Base-by-base conservation (phyloP, 1,140 invertebrate genomes). In the Drosophila bipectinata region DNA sequence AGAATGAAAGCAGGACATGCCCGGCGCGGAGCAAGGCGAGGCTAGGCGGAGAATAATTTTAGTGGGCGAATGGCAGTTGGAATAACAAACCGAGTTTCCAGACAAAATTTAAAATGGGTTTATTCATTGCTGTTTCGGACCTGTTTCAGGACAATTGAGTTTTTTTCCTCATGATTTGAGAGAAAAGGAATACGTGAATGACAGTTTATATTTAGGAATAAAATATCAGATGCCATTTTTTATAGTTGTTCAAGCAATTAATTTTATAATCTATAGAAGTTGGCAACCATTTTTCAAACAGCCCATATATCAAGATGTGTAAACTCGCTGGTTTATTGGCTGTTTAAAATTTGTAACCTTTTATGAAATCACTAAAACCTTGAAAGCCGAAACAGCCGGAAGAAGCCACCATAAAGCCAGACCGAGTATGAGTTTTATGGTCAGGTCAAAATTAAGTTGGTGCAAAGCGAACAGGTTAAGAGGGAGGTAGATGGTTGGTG, bases 381-480 rank as follows among this genome's bases (percentile, higher is more conserved):
- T 34, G 14, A 28, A 21, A 18, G 7, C 1, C 1, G 30, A 49
- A 49, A 32, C 32, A 37, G 8, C 5, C 30, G n/a, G 45, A 28
- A 48, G 26, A 53, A 0, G 26, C 15, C 44, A 39, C 14, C 34
- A 21, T 15, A 32, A 44, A 45, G 6, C 3, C 55, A 57, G 15
- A 75, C 41, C 51, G 52, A 39, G 66, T 53, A 14, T 39, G 58
- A 75, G 45, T 72, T 87, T 81, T 75, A 64, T 62, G 62, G 60
- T 54, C 62, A 72, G 64, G 56, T 71, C 30, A 66, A 76, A 87
- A 79, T 78, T 72, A 78, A 81, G 74, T 81, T 71, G 61, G 79
- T 80, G 79, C 68, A 62, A 78, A 74, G 56, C 60, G 28, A 34
- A 34, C 56, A 21, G 21, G 44, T 10, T 51, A 53, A 37, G 18